Percentiles rank a stretch among this genome's conserved stretches.
Evolutionary conservation across 2,797 vertebrate species (phyloP).

Genomic region (Nannoperca obscura): DNA sequence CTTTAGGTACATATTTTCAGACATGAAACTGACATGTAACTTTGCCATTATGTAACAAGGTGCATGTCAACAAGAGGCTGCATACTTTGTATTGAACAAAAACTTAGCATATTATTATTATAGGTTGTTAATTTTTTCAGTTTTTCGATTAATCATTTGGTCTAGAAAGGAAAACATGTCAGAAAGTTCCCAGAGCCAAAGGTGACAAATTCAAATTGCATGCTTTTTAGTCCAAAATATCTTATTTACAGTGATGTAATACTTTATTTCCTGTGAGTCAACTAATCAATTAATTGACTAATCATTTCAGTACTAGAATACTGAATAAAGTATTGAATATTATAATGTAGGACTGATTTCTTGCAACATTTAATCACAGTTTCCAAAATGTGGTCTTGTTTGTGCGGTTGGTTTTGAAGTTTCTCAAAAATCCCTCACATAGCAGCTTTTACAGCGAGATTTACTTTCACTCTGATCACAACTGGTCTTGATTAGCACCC

Average conservation of each 20-base stretch:
- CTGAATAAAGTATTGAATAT: background rate
- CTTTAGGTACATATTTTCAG: background rate
- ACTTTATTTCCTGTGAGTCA: background rate
- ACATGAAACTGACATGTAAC: background rate
- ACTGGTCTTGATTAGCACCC: conserved; percentile 43
- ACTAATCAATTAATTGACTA: background rate
- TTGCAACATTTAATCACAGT: background rate
- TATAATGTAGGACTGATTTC: background rate
- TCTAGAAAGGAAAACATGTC: background rate
- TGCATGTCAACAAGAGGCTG: background rate
- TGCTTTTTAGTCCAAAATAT: background rate
- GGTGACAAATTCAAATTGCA: background rate
- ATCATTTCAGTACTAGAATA: background rate
- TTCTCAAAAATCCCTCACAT: background rate
- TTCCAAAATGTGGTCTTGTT: background rate
- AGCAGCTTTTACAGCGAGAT: background rate
- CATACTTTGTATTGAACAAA: background rate
- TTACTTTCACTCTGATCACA: conserved; percentile 26
- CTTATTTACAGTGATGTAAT: background rate
- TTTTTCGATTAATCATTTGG: background rate
- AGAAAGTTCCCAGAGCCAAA: background rate
- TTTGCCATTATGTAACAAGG: background rate
- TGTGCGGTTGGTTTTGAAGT: conserved; percentile 2
- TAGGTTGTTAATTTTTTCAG: background rate
- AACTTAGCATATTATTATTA: too few relatives aligned